These are phyloP conservation scores for Tenebrio molitor DNA, from an alignment of 1,140 invertebrate genomes.

Conservation along the genomic window DNA sequence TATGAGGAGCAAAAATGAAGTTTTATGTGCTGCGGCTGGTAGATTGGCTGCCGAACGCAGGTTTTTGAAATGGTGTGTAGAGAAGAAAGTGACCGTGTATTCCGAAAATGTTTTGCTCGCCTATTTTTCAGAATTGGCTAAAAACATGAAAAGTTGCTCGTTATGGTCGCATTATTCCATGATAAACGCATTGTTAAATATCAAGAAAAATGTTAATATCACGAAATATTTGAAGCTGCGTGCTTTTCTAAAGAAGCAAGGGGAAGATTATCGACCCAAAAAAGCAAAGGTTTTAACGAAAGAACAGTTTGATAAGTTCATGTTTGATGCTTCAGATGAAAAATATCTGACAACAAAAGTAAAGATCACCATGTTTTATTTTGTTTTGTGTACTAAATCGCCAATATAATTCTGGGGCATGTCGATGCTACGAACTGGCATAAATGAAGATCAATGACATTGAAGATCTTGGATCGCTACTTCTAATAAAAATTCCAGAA, in stretches of 20 bases:
- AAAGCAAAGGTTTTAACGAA: background rate
- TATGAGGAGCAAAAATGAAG: too few relatives aligned
- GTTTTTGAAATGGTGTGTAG: background rate
- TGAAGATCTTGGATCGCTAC: background rate
- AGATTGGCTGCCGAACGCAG: background rate
- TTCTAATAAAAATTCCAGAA: background rate
- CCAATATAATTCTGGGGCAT: too few relatives aligned
- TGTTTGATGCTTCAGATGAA: slow-evolving; percentile 20
- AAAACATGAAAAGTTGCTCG: background rate
- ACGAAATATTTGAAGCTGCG: slow-evolving; percentile 1
- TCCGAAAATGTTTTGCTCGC: background rate
- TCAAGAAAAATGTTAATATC: background rate
- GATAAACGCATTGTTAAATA: background rate
- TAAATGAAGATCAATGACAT: background rate
- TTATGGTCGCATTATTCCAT: slow-evolving; percentile 1
- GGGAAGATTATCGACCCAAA: background rate
- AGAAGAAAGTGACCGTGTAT: background rate
- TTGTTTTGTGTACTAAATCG: too few relatives aligned
- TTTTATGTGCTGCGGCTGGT: too few relatives aligned
- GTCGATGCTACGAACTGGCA: background rate
- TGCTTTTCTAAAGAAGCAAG: slow-evolving; percentile 14
- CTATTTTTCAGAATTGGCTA: background rate
- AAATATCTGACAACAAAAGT: slow-evolving; percentile 31
- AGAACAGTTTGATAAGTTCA: slow-evolving; percentile 13
- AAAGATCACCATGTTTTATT: background rate